Base-by-base conservation (phyloP, 2,888 invertebrate genomes). In the Cheiracanthium punctorium region DNA sequence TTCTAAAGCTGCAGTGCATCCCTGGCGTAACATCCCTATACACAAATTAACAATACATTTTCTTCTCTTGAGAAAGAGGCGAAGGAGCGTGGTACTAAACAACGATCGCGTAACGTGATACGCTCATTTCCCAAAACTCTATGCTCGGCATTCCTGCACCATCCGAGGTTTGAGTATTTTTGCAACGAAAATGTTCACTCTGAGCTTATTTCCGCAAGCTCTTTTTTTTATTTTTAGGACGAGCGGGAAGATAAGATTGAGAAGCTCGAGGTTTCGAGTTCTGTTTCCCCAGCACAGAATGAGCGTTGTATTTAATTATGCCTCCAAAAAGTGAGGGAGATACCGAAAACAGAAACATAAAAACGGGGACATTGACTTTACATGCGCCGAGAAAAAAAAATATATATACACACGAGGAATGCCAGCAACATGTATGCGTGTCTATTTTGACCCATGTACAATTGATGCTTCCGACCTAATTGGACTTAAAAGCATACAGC, bases 231-330 rank as follows among this genome's bases (percentile, higher is more conserved):
- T 85, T 79, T 85, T 85, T 85, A 69, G 69, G 73, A 52, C 73
- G 33, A 17, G n/a, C 30, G 37, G 79, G 70, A 80, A 73, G 84
- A 73, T 85, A 67, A 76, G 71, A 17, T n/a, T 8, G 24, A 43
- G 32, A 41, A 48, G 41, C 28, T 20, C 37, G 64, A 37, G 65
- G 32, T 20, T 73, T 73, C 73, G 80, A 29, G 69, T 82, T 71
- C 70, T 33, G 76, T 84, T 74, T 85, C 79, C 20, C 79, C 58
- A 37, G 24, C 32, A 24, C 65, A 67, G 82, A 64, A 84, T 73
- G 48, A 20, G 84, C 64, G 82, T 79, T 85, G 80, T 85, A 74
- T 79, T 79, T 85, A 85, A 85, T 85, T 85, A 85, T 85, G 73
- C 37, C 48, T n/a, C 33, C 75, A 20, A 41, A 80, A 82, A 75